Evolutionary conservation across 1,140 invertebrate species (phyloP), one percentile per base, ranked within the genome.

Genomic region (Drosophila nannoptera): DNA sequence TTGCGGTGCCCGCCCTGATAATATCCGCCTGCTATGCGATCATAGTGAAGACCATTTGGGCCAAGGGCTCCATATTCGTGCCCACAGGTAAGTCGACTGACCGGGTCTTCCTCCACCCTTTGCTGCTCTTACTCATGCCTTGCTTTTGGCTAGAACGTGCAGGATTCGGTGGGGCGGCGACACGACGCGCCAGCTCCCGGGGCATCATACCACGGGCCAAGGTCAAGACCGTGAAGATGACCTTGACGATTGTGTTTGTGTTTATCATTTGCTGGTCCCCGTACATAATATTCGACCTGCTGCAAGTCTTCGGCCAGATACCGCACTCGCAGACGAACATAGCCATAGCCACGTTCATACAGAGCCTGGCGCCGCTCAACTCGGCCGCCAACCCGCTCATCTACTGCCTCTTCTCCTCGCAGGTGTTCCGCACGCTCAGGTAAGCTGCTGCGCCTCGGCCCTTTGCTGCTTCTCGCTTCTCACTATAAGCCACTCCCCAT

Each of bases 201-300:
- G 97, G 97, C 31, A 93, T 98, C 16, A 98, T 98, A 86, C 97
- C 97, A 2, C 92, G 95, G 76, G 97, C 97, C 7, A 98, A 98
- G 91, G 96, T 98, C 69, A 97, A 98, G 91, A 98, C 97, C n/a
- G 95, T 98, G 45, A 98, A 98, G 90, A 98, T 98, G 97, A 98
- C 97, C 0, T 94, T 98, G 71, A 96, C 97, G 62, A 98, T 98
- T 78, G 96, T 98, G 65, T 96, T 97, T 83, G 97, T 97, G 11
- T 99, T 98, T 90, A 95, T 98, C 54, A 87, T 98, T 4, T 98
- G 97, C 90, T 98, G 97, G 97, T 97, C 96, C 73, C 97, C 97
- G 0, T 99, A 97, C 89, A 96, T 98, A 87, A 92, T 98, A 36
- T 98, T 97, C 89, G 96, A 98, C 89, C 90, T 98, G 16, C 92